These are phyloP conservation scores for Gryon sp. DNA, from an alignment of 1,140 invertebrate species.

Conservation along the genomic window DNA sequence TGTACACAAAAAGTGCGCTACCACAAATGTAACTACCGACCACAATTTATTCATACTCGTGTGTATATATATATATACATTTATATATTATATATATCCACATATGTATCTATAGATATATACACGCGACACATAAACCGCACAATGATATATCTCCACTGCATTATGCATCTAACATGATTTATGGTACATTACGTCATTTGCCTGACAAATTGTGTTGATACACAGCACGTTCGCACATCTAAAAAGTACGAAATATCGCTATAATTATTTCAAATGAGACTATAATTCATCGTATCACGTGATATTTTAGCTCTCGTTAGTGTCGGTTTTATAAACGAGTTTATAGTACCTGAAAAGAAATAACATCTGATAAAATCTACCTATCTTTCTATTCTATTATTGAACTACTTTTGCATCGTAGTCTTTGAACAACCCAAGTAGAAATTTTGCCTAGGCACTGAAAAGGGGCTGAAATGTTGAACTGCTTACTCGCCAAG, in stretches of 20 bases:
- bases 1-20: not conserved
- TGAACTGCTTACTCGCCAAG: too few relatives aligned
- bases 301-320: too few relatives aligned
- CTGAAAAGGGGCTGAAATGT: too few relatives aligned
- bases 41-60: slow-evolving; percentile 14
- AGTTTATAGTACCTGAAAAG: too few relatives aligned
- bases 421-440: too few relatives aligned
- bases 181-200: slow-evolving; percentile 34
- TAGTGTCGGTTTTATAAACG: too few relatives aligned
- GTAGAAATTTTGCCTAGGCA: too few relatives aligned
- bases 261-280: not conserved
- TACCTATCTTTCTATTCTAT: too few relatives aligned
- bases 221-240: not conserved
- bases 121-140: slow-evolving; percentile 18
- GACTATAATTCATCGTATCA: too few relatives aligned
- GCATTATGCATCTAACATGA: slow-evolving; percentile 29
- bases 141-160: slow-evolving; percentile 28
- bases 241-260: not conserved
- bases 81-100: slow-evolving; percentile 9
- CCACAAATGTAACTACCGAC: not conserved
- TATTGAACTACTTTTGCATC: too few relatives aligned
- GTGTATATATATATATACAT: not conserved
- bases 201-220: slow-evolving; percentile 32
- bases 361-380: too few relatives aligned
- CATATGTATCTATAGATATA: not conserved